Evolutionary conservation across 2,797 vertebrate species (phyloP), one percentile per base, ranked within the genome.

Genomic region (Alauda arvensis): DNA sequence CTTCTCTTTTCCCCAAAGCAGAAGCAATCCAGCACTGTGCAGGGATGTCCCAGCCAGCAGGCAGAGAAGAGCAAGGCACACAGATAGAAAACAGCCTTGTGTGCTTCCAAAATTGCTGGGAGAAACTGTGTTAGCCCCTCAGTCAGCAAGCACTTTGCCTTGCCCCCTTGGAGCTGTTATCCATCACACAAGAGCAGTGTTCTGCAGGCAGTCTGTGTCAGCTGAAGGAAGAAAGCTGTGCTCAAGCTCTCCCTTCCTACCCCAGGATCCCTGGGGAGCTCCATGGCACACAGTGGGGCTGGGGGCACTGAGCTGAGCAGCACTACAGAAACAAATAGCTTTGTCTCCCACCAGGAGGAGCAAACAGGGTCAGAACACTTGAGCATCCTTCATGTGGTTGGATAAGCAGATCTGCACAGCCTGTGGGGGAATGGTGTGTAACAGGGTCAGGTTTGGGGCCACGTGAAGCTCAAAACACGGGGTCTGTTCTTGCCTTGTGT

Each of bases 361-460:
- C 34, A 66, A 79, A 24, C 24, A 39, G 42, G 46, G 37, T 48
- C 2, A 0, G 13, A 81, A 37, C 26, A 6, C 66, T 42, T 5
- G 1, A 61, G n/a, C 21, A 16, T 46, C 51, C 16, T 55, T 78
- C 18, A 8, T 29, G 34, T 24, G 14, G 39, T 24, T 49, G 75
- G 71, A 42, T 29, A 70, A 85, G 31, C 71, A 70, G 78, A 53
- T 15, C 43, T n/a, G 60, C 48, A 25, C 1, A 40, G 77, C n/a
- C 60, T 37, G 8, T 2, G 18, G 12, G 75, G 5, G 18, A 63
- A 40, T 2, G 15, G 14, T 46, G 40, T 1, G 0, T 14, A 46
- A 21, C 33, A 55, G n/a, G 60, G 56, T 40, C 51, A 28, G 31
- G 39, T 62, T 72, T 62, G 28, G 52, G 52, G 84, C 52, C 31